These are phyloP conservation scores for Numenius phaeopus DNA, from an alignment of 2,797 vertebrate genomes.

Conservation along the genomic window DNA sequence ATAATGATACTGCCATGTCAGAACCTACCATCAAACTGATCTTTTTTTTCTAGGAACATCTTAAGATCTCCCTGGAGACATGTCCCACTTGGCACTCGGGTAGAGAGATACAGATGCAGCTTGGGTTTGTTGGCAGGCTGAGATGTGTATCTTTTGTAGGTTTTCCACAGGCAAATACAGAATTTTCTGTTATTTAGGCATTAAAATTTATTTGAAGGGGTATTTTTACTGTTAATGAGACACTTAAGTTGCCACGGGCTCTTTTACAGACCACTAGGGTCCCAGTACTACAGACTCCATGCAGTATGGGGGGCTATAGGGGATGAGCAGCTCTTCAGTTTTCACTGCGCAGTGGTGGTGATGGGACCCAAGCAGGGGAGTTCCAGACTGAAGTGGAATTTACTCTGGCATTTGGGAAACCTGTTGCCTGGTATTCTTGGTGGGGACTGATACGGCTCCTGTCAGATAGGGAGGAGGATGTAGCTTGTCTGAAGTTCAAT, in stretches of 20 bases:
- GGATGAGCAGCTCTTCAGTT: neutral
- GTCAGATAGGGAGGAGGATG: neutral
- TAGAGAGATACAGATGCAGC: neutral
- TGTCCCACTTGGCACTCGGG: neutral
- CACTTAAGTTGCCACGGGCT: neutral
- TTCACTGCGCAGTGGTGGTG: neutral
- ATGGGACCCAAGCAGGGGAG: neutral
- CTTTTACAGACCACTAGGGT: neutral
- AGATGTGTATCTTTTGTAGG: neutral
- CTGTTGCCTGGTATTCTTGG: neutral
- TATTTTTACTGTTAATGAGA: neutral
- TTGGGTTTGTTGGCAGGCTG: neutral
- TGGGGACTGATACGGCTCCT: neutral
- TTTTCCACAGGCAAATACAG: too few relatives aligned
- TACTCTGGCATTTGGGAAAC: neutral
- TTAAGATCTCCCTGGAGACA: neutral
- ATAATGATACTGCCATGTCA: neutral
- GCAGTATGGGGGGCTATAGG: neutral
- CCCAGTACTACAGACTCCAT: neutral
- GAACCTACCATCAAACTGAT: neutral
- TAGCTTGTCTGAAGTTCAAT: neutral
- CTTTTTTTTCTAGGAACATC: neutral
- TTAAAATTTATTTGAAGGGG: neutral
- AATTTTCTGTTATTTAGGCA: neutral
- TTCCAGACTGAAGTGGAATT: neutral